Evolutionary conservation across 2,797 vertebrate species (phyloP).

Genomic region (Alca torda): DNA sequence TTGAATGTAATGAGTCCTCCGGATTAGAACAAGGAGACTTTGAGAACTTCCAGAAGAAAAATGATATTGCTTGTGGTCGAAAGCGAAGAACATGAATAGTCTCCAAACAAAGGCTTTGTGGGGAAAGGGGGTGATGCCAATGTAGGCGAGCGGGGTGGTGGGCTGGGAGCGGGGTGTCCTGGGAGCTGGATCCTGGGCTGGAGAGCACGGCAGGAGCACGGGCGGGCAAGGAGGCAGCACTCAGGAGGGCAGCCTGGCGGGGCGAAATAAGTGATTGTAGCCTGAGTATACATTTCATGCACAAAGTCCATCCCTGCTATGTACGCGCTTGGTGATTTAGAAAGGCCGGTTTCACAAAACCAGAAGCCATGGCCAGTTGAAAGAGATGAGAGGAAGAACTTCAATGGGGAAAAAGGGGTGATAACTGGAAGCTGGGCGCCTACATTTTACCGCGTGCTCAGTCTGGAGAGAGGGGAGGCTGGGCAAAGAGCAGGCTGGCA

Average conservation of each 20-base stretch:
- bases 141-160: neutral
- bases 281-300: neutral
- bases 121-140: neutral
- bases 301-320: neutral
- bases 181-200: neutral
- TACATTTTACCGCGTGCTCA: rapidly evolving
- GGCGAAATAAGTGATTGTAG: neutral
- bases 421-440: neutral
- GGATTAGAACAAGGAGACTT: conserved; percentile 16
- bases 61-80: neutral
- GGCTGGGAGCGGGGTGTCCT: neutral
- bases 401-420: neutral
- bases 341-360: neutral
- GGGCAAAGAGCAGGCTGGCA: neutral
- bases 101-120: neutral
- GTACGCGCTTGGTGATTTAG: neutral
- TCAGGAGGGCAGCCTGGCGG: neutral
- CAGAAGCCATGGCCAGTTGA: neutral
- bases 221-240: neutral
- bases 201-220: neutral
- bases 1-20: conserved; percentile 19
- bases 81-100: neutral
- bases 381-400: neutral
- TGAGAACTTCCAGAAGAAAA: conserved; percentile 8
- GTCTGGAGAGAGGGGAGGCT: neutral